Evolutionary conservation across 1,140 invertebrate species (phyloP).

Genomic region (Cydia fagiglandana): DNA sequence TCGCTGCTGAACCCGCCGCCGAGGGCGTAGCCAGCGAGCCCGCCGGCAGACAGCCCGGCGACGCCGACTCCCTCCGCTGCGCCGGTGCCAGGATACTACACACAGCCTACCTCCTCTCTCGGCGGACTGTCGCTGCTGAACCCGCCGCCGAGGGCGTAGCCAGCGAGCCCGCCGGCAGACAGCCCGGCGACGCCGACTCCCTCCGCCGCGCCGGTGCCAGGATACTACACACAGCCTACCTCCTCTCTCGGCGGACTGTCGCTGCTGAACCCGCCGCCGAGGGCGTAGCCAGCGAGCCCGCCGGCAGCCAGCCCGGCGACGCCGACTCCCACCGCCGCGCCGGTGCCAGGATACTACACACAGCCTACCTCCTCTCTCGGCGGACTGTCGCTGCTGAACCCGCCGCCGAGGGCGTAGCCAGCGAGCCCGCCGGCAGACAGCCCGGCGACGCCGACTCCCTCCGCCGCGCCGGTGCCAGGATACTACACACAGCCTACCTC

Average conservation of each 20-base stretch:
- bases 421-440: conserved; percentile 62
- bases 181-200: conserved; percentile 62
- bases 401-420: conserved; percentile 56
- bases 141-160: conserved; percentile 54
- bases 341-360: conserved; percentile 45
- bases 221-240: conserved; percentile 26
- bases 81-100: conserved; percentile 45
- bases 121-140: conserved; percentile 39
- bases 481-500: conserved; percentile 20
- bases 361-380: not conserved
- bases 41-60: conserved; percentile 50
- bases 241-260: conserved; percentile 39
- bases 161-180: conserved; percentile 61
- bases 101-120: conserved; percentile 25
- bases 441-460: conserved; percentile 61
- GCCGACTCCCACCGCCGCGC: conserved; percentile 60
- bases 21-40: conserved; percentile 63
- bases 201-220: conserved; percentile 57
- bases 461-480: conserved; percentile 55
- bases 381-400: conserved; percentile 38
- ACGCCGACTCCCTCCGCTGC: conserved; percentile 62
- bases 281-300: conserved; percentile 63
- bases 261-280: conserved; percentile 36
- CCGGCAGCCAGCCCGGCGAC: conserved; percentile 63
- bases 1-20: conserved; percentile 31